Conservation (phyloP, 2,113 vertebrate species). For the Sylvietta virens region DNA sequence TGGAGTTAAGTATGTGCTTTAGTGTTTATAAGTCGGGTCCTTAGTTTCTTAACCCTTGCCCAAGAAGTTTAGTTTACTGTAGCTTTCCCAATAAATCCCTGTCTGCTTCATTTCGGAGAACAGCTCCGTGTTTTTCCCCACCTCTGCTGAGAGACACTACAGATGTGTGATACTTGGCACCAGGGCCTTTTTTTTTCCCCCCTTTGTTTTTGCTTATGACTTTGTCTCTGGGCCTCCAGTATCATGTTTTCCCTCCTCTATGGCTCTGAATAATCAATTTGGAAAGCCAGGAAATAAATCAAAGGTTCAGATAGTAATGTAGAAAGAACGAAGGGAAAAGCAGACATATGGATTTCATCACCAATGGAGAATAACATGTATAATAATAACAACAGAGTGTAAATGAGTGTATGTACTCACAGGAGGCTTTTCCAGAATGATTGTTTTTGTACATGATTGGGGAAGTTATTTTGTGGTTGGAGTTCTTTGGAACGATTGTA, state of each 20-base stretch:
- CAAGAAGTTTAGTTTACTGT: background rate
- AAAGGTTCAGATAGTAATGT: conserved; percentile 22
- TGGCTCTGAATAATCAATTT: conserved; percentile 49
- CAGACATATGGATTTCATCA: conserved; percentile 74
- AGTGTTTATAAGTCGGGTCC: conserved; percentile 24
- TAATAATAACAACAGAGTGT: conserved; percentile 50
- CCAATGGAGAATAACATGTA: conserved; percentile 22
- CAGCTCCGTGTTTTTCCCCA: background rate
- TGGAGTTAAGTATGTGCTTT: background rate
- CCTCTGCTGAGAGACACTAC: background rate
- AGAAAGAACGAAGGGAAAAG: conserved; percentile 36
- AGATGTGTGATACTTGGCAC: conserved; percentile 46
- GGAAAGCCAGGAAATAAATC: conserved; percentile 58
- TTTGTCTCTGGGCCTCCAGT: conserved; percentile 38
- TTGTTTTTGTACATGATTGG: conserved; percentile 29
- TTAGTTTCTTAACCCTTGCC: conserved; percentile 51
- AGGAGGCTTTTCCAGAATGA: conserved; percentile 42
- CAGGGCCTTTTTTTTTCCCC: rapidly evolving
- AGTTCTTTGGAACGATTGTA: conserved; percentile 1
- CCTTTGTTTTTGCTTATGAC: conserved; percentile 11
- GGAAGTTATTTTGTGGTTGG: conserved; percentile 55
- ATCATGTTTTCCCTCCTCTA: conserved; percentile 55
- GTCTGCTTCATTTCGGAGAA: background rate
- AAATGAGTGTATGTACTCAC: conserved; percentile 41
- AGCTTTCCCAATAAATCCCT: conserved; percentile 11